These are phyloP conservation scores for Trichonephila clavipes DNA, from an alignment of 1,140 invertebrate genomes.

Conservation along the genomic window DNA sequence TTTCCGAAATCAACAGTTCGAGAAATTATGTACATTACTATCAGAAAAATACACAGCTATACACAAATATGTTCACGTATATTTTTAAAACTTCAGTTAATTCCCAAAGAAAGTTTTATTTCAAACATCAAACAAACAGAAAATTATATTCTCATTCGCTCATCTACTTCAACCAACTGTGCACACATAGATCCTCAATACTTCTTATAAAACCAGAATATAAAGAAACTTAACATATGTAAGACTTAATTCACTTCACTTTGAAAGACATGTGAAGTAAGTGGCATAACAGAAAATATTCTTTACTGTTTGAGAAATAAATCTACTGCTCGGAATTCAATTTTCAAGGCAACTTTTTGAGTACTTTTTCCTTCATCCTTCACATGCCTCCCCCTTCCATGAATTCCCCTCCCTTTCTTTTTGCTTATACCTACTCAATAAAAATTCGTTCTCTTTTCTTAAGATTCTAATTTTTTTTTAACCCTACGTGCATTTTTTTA, in stretches of 20 bases:
- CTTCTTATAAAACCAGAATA: not conserved
- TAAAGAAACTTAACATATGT: not conserved
- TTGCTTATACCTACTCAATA: constrained; percentile 39
- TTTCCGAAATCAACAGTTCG: too few relatives aligned
- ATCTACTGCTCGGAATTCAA: constrained; percentile 60
- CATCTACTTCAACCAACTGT: too few relatives aligned
- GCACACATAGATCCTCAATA: not conserved
- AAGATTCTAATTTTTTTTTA: constrained; percentile 55
- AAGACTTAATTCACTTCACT: constrained; percentile 18
- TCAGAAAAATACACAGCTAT: too few relatives aligned
- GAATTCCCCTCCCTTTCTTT: not conserved
- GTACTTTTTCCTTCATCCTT: not conserved
- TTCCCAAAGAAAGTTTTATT: too few relatives aligned
- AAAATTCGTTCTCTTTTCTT: constrained; percentile 43
- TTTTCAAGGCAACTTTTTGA: constrained; percentile 35
- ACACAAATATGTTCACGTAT: too few relatives aligned
- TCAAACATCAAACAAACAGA: too few relatives aligned
- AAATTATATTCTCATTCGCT: too few relatives aligned
- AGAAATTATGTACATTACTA: too few relatives aligned
- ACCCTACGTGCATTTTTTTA: not conserved
- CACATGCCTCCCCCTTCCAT: too few relatives aligned
- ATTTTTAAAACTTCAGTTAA: too few relatives aligned
- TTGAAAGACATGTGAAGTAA: not conserved
- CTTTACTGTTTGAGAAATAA: constrained; percentile 55
- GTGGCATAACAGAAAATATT: constrained; percentile 42